A percentile compares a stretch with the other conserved stretches of the same genome.
Conservation (phyloP, 2,113 vertebrate genomes). For the Scytalopus superciliaris region DNA sequence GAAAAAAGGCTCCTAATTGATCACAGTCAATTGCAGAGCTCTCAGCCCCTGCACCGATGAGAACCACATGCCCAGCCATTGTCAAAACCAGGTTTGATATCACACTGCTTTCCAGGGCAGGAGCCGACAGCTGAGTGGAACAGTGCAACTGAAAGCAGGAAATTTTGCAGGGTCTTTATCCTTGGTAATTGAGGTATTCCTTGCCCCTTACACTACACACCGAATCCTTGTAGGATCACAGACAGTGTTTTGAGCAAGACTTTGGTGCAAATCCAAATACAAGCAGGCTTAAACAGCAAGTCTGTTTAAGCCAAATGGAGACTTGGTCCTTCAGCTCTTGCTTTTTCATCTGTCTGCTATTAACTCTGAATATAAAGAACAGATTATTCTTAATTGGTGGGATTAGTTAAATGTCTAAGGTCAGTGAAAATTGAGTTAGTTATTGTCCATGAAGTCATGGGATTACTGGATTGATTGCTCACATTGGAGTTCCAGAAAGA, state of each 20-base stretch:
- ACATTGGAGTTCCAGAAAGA: not conserved
- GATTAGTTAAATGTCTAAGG: not conserved
- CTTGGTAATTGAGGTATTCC: not conserved
- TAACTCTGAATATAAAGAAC: not conserved
- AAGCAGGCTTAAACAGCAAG: not conserved
- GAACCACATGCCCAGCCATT: not conserved
- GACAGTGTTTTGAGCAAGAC: not conserved
- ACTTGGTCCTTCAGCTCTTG: not conserved
- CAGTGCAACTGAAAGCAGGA: not conserved
- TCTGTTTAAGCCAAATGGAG: not conserved
- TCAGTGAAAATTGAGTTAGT: not conserved
- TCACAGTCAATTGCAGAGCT: not conserved
- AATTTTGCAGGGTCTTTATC: not conserved
- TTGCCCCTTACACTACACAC: not conserved
- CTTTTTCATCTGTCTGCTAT: not conserved
- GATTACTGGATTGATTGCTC: not conserved
- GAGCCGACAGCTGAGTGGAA: not conserved
- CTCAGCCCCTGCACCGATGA: not conserved
- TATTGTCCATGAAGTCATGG: not conserved
- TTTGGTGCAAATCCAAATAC: not conserved
- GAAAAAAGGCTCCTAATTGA: slow-evolving; percentile 4
- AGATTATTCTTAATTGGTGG: not conserved
- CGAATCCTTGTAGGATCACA: not conserved
- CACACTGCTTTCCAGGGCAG: not conserved
- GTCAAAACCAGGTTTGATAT: not conserved